Percentiles rank a stretch among this genome's conserved stretches.
These are phyloP conservation scores for Cynocephalus volans DNA, from an alignment of 2,113 vertebrate genomes.

Conservation along the genomic window DNA sequence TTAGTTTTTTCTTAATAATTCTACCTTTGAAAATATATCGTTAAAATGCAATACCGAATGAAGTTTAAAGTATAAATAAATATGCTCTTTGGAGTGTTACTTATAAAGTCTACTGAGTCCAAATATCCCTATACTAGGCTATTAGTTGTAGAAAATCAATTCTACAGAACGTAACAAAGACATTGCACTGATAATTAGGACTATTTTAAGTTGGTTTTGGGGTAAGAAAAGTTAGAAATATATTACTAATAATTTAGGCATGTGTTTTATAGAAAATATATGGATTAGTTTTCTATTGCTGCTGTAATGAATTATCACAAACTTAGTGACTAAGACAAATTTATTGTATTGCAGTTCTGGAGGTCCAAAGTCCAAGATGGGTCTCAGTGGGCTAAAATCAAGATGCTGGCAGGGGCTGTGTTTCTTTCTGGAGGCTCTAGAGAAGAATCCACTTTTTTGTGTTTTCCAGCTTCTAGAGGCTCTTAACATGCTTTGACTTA, in stretches of 20 bases:
- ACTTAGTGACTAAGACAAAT: neutral
- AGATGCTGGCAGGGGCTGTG: neutral
- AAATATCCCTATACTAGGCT: neutral
- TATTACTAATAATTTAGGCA: neutral
- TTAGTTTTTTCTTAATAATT: neutral
- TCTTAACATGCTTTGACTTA: neutral
- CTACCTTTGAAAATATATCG: neutral
- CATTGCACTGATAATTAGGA: neutral
- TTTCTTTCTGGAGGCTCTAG: neutral
- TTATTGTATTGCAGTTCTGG: neutral
- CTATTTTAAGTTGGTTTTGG: neutral
- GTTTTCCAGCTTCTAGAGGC: neutral
- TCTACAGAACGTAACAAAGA: neutral
- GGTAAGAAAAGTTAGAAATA: neutral
- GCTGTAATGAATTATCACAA: neutral
- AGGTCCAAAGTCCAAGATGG: neutral
- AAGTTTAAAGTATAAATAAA: slow-evolving; percentile 24
- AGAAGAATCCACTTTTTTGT: neutral
- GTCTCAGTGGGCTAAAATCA: neutral
- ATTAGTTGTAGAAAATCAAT: slow-evolving; percentile 23
- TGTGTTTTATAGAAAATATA: neutral
- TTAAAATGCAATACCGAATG: neutral
- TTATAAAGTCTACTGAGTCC: neutral
- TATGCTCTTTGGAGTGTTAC: neutral
- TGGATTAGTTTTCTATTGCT: neutral